These are phyloP conservation scores for Microcebus lehilahytsara DNA, from an alignment of 2,113 vertebrate species.

Conservation along the genomic window DNA sequence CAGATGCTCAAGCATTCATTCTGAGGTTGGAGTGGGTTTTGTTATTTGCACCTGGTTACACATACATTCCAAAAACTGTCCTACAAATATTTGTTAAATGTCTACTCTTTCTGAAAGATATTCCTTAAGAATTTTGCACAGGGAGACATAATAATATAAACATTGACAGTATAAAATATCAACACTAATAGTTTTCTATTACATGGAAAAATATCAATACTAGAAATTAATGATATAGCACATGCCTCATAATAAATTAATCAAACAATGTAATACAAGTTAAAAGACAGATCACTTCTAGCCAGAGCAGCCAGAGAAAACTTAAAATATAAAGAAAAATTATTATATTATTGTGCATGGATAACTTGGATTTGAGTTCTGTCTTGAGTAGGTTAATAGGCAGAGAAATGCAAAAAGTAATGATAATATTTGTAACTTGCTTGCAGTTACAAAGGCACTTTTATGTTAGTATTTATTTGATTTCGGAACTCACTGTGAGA, in stretches of 20 bases:
- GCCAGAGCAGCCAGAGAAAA: neutral
- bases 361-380: conserved; percentile 23
- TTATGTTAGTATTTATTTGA: no score
- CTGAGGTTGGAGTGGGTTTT: neutral
- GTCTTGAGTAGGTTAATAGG: neutral
- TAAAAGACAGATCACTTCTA: neutral
- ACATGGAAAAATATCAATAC: neutral
- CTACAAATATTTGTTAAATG: neutral
- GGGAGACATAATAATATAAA: conserved; percentile 12
- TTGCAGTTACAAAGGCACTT: neutral
- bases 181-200: neutral
- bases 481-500: no score
- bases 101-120: neutral
- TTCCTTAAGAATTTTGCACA: neutral
- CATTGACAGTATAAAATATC: neutral
- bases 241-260: neutral
- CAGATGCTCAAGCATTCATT: neutral
- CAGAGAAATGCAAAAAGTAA: conserved; percentile 30
- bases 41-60: neutral
- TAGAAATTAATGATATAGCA: conserved; percentile 9
- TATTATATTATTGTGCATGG: neutral
- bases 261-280: neutral
- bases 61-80: neutral
- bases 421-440: neutral
- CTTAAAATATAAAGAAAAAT: neutral